Evolutionary conservation across 2,797 vertebrate genomes (phyloP).

Genomic region (Smutsia gigantea): DNA sequence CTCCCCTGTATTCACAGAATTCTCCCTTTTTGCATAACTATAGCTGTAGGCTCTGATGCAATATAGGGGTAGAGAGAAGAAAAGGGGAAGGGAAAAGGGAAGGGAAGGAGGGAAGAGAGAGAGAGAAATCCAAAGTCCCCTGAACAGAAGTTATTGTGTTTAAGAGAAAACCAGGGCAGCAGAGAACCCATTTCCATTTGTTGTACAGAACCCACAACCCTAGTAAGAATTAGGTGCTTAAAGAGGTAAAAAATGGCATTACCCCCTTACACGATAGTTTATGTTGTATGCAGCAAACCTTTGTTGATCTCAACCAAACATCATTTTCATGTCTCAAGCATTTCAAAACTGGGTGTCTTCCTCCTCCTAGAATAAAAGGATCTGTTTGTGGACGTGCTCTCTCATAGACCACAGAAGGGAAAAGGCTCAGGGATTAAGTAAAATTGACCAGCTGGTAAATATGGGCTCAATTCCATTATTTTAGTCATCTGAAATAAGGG

Average conservation of each 20-base stretch:
- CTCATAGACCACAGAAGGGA: neutral
- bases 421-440: neutral
- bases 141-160: neutral
- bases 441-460: slow-evolving; percentile 24
- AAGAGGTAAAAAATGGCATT: neutral
- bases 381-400: neutral
- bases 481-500: neutral
- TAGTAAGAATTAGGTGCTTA: neutral
- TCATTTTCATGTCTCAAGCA: neutral
- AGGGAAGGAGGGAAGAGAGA: fast-evolving
- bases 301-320: slow-evolving; percentile 10
- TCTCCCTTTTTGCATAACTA: neutral
- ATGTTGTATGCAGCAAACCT: neutral
- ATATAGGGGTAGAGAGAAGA: too few relatives aligned
- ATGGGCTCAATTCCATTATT: slow-evolving; percentile 14
- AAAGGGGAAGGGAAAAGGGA: fast-evolving
- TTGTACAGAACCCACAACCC: neutral
- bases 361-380: neutral
- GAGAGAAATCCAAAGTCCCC: neutral
- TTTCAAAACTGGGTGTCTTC: slow-evolving; percentile 32
- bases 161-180: neutral
- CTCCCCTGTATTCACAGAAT: neutral
- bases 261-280: neutral
- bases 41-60: neutral
- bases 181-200: neutral